phyloP scores from a whole-genome alignment of 2,797 vertebrate genomes.

The Rhinoraja longicauda region DNA sequence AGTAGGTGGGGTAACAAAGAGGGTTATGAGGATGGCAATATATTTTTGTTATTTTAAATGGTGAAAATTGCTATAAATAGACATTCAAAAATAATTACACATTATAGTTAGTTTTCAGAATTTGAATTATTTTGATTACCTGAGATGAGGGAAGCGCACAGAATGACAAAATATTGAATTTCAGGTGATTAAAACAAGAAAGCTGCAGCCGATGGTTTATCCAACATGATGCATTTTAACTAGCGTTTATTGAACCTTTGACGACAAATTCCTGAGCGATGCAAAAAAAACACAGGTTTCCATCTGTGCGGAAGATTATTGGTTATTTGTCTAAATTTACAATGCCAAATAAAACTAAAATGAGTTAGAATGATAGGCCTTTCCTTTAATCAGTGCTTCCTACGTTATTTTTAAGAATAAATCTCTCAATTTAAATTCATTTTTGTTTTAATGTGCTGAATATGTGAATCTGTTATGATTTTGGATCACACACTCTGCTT shows the following conservation, averaged over 20 bases:
- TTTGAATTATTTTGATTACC: not conserved
- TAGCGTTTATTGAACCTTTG: not conserved
- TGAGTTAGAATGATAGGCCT: not conserved
- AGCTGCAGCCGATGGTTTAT: not conserved
- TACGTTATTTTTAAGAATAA: not conserved
- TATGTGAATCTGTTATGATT: not conserved
- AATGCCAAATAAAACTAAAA: not conserved
- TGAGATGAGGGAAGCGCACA: not conserved
- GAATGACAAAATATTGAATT: not conserved
- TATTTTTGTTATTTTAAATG: not conserved
- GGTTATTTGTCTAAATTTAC: not conserved
- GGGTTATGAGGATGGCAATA: not conserved
- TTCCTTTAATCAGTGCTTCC: not conserved
- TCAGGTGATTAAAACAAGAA: not conserved
- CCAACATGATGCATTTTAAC: conserved; percentile 11
- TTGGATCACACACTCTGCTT: not conserved
- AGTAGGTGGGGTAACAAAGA: too few relatives aligned
- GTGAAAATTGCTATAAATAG: not conserved
- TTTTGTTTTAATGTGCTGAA: not conserved
- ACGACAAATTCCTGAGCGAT: not conserved
- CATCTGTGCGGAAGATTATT: not conserved
- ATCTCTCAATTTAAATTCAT: not conserved
- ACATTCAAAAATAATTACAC: not conserved
- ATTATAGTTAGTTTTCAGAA: not conserved
- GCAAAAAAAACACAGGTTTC: not conserved